A percentile compares a stretch with the other conserved stretches of the same genome.
Evolutionary conservation across 2,797 vertebrate genomes (phyloP).

Genomic region (Gymnothorax javanicus): DNA sequence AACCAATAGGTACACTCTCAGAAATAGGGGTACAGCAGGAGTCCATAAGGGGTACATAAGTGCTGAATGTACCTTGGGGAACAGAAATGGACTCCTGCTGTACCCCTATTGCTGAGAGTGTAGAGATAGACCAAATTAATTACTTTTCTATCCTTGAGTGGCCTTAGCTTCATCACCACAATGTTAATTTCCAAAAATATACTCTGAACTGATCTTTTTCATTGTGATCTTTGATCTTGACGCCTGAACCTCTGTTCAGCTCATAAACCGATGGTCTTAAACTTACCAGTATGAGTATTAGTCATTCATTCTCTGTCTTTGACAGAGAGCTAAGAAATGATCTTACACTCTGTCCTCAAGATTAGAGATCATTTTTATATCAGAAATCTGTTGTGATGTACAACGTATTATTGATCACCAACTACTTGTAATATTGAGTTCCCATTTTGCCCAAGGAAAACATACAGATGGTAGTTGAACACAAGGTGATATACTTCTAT

Average conservation of each 20-base stretch:
- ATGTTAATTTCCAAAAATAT: background rate
- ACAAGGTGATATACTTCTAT: no score
- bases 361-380: background rate
- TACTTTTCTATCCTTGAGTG: background rate
- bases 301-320: background rate
- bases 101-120: no score
- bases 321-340: no score
- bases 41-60: no score
- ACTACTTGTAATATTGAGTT: background rate
- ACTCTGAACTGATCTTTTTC: background rate
- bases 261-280: constrained; percentile 6
- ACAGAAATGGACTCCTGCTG: no score
- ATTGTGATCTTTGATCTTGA: constrained; percentile 14
- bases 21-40: no score
- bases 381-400: background rate
- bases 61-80: no score
- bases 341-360: background rate
- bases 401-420: no score
- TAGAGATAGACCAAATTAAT: background rate
- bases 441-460: background rate
- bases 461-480: background rate
- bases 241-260: background rate
- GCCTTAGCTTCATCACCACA: background rate
- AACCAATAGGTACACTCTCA: background rate
- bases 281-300: constrained; percentile 19